Evolutionary conservation across 2,888 invertebrate species (phyloP).

Genomic region (Seira musarum): DNA sequence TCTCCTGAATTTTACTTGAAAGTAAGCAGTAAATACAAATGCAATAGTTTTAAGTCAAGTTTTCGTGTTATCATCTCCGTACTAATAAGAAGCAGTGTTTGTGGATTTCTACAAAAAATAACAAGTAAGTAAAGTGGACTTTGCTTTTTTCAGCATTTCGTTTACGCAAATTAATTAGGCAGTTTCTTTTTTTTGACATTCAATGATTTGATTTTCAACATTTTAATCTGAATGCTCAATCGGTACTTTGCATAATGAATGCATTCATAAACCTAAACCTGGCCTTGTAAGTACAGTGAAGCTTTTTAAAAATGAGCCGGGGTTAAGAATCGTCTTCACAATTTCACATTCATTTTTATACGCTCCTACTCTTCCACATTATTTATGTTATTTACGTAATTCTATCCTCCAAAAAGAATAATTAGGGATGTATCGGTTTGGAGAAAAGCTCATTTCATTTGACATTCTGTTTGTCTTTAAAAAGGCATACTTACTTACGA

Average conservation of each 20-base stretch:
- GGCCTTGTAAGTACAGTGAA: background rate
- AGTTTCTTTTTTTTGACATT: slow-evolving; percentile 3
- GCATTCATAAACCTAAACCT: too few relatives aligned
- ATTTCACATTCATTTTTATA: background rate
- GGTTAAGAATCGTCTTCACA: slow-evolving; percentile 10
- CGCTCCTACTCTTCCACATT: background rate
- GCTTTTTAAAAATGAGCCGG: background rate
- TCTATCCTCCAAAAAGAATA: background rate
- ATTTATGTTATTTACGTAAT: slow-evolving; percentile 1
- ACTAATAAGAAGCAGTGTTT: background rate
- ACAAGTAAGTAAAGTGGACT: slow-evolving; percentile 18
- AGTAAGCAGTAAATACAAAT: too few relatives aligned
- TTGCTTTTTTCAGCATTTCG: background rate
- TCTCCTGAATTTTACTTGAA: too few relatives aligned
- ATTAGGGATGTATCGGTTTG: background rate
- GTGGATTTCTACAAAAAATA: slow-evolving; percentile 13
- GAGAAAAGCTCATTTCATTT: slow-evolving; percentile 5
- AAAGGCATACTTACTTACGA: background rate
- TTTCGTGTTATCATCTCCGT: slow-evolving; percentile 9
- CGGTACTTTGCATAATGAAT: too few relatives aligned
- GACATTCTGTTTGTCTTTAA: slow-evolving; percentile 13
- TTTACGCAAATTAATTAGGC: background rate
- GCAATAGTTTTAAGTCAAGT: slow-evolving; percentile 6
- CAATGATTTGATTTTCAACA: background rate
- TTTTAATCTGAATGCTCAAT: background rate